phyloP scores from a whole-genome alignment of 2,888 invertebrate species.

The Nesidiocoris tenuis region DNA sequence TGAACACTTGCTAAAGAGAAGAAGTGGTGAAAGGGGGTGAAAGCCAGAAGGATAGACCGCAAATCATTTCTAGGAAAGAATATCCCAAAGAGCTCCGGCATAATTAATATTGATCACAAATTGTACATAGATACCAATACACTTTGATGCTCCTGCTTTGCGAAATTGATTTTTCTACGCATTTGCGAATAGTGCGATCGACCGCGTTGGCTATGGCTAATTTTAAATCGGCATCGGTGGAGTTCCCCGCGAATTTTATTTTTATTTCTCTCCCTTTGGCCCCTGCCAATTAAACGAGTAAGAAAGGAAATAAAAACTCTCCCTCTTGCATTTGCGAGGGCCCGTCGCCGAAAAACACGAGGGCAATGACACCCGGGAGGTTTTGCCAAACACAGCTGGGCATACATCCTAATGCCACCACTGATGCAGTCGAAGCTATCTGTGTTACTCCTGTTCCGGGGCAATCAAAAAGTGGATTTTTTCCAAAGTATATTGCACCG shows the following conservation, averaged over 20 bases:
- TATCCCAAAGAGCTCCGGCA: too few species aligned
- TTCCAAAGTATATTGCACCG: too few species aligned
- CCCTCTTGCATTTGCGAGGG: not conserved
- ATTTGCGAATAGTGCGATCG: not conserved
- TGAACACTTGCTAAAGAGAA: too few species aligned
- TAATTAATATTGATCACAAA: too few species aligned
- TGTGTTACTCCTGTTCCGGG: too few species aligned
- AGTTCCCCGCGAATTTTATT: not conserved
- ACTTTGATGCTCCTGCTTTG: too few species aligned
- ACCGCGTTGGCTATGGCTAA: not conserved
- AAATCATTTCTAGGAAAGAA: too few species aligned
- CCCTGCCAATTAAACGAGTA: not conserved
- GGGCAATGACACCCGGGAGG: not conserved
- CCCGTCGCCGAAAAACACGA: not conserved
- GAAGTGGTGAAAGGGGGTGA: too few species aligned
- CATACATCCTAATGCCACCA: not conserved
- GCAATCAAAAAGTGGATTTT: too few species aligned
- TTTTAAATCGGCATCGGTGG: not conserved
- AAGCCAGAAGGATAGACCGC: too few species aligned
- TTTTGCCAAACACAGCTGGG: not conserved
- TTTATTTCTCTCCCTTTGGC: not conserved
- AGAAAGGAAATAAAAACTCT: not conserved
- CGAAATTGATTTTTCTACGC: too few species aligned
- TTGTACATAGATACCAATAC: too few species aligned
- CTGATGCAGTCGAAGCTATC: not conserved